phyloP scores from a whole-genome alignment of 2,113 vertebrate genomes.

The Porphyrio hochstetteri region DNA sequence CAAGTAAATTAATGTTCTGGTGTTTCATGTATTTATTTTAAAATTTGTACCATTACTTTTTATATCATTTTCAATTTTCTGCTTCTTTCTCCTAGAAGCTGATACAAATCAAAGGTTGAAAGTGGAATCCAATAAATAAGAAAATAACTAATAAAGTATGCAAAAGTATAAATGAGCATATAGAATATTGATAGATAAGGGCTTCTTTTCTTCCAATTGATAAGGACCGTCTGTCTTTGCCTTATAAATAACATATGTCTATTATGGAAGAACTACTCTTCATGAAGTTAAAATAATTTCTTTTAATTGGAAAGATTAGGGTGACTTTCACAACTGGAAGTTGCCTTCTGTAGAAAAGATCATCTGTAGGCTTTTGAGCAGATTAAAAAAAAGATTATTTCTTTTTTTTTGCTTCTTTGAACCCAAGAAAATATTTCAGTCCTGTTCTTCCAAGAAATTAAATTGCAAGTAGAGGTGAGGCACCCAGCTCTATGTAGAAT shows the following conservation, averaged over 20 bases:
- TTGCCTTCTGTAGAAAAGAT: not conserved
- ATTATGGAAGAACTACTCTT: not conserved
- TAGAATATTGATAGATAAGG: not conserved
- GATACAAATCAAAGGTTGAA: not conserved
- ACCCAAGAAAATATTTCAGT: not conserved
- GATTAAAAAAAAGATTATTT: not conserved
- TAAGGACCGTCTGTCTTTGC: not conserved
- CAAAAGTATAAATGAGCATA: not conserved
- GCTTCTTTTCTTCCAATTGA: not conserved
- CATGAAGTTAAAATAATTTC: constrained; percentile 8
- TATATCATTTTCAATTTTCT: not conserved
- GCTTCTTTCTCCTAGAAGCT: not conserved
- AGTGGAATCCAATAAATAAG: not conserved
- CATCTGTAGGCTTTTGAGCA: not conserved
- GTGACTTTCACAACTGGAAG: not conserved
- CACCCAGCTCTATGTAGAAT: not conserved
- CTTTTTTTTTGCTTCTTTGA: not conserved
- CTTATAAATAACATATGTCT: not conserved
- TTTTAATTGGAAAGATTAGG: constrained; percentile 1
- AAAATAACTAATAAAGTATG: not conserved
- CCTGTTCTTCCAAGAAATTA: not conserved
- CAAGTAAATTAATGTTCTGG: not conserved
- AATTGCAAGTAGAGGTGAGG: not conserved
- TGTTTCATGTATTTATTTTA: not conserved
- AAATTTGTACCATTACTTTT: not conserved